phyloP scores from a whole-genome alignment of 2,113 vertebrate species.

The Tringa solitaria region DNA sequence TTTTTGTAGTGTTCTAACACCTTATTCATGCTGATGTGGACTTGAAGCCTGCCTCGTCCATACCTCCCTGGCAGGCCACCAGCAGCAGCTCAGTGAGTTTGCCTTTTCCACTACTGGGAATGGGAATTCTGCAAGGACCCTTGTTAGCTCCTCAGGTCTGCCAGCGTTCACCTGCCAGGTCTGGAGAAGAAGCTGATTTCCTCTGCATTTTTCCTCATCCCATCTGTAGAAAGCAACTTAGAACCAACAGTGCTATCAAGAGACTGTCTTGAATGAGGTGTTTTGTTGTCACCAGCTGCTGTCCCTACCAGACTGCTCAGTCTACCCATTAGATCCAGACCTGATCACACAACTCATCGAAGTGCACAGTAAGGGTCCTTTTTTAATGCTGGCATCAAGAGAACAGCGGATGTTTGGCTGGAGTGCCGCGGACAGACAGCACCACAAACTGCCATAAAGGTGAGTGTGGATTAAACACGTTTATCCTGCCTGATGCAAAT shows the following conservation, averaged over 20 bases:
- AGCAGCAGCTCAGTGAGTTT: background rate
- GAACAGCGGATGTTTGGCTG: background rate
- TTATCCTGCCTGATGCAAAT: background rate
- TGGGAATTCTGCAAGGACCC: background rate
- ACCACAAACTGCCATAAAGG: background rate
- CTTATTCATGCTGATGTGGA: background rate
- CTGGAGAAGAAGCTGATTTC: background rate
- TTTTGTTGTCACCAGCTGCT: background rate
- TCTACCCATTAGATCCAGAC: background rate
- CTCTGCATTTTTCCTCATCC: background rate
- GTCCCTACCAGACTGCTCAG: background rate
- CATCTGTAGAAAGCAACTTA: background rate
- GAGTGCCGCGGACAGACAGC: background rate
- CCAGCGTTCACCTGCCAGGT: too few relatives aligned
- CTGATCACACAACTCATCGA: rapidly evolving
- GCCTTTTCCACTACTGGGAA: background rate
- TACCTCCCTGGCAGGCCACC: background rate
- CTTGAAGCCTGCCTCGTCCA: background rate
- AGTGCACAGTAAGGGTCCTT: background rate
- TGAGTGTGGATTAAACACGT: background rate
- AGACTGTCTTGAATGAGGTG: background rate
- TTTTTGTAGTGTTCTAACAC: background rate
- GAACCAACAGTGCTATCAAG: background rate
- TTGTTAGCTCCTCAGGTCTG: background rate
- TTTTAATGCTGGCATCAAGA: background rate